phyloP scores from a whole-genome alignment of 2,797 vertebrate genomes.

The Cirrhinus mrigala region DNA sequence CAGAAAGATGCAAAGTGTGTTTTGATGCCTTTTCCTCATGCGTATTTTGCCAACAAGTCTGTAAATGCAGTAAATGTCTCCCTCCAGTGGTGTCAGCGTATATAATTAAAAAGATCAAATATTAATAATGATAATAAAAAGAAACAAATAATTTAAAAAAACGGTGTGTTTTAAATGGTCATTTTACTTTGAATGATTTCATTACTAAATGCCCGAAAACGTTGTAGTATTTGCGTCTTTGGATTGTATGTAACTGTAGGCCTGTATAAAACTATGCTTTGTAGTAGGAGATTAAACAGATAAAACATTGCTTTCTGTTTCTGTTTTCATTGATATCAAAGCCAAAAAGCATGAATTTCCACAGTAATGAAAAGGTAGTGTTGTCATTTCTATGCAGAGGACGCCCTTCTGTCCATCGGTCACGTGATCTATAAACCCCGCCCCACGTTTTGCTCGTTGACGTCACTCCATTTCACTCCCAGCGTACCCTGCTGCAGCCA shows the following conservation, averaged over 20 bases:
- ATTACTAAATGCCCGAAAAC: not conserved
- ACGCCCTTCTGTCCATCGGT: not conserved
- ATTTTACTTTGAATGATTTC: not conserved
- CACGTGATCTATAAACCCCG: not conserved
- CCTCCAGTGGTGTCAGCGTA: constrained; percentile 3
- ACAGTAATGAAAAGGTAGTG: not conserved
- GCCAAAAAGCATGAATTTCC: no score
- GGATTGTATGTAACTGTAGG: not conserved
- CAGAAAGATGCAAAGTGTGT: not conserved
- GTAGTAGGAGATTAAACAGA: no score
- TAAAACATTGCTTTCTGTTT: not conserved
- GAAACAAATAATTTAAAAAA: no score
- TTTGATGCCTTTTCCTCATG: not conserved
- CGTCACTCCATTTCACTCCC: constrained; percentile 66
- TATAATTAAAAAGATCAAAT: not conserved
- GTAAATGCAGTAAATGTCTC: constrained; percentile 25
- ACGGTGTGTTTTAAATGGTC: no score
- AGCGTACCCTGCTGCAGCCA: constrained; percentile 60
- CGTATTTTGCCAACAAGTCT: not conserved
- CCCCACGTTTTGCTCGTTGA: not conserved
- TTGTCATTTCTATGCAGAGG: not conserved
- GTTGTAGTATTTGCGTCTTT: not conserved
- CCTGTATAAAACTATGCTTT: not conserved
- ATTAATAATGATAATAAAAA: not conserved
- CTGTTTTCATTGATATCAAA: not conserved